Evolutionary conservation across 2,888 invertebrate species (phyloP), one percentile per base, ranked within the genome.

Genomic region (Ferrisia virgata): DNA sequence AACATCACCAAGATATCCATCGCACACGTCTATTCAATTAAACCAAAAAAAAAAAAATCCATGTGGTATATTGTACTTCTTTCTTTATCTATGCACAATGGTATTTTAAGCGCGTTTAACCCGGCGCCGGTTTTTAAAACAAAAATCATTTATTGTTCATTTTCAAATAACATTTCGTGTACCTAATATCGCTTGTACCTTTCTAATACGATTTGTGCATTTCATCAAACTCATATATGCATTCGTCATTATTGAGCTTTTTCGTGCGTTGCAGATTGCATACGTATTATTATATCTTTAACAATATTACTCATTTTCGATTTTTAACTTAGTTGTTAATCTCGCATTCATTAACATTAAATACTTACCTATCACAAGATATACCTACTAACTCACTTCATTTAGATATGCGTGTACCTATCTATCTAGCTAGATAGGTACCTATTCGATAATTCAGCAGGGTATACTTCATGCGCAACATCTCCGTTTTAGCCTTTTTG

Each of bases 91-190:
- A 76, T 76, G 18, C 72, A 76, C 72, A 9, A 64, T 2, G 11
- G 22, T 69, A 76, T 76, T 76, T 76, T 76, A 76, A 76, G 72
- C 72, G 72, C 22, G 72, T 76, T 36, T 76, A 76, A 76, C 72
- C 33, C 72, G 31, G 15, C 33, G 36, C 33, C 15, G 72, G 13
- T 18, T 6, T 22, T 0, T 8, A 9, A 33, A 33, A 72, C 15
- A 28, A 31, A 11, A 5, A 5, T 53, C 18, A 2, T 64, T 64
- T 36, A 36, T 8, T 6, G 8, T 36, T 36, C 36, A 8, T 36
- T 36, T 36, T 8, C 36, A 36, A 8, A 36, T 53, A 53, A 53
- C 53, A 53, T 53, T 53, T 53, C n/a, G n/a, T n/a, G n/a, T n/a
- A n/a, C n/a, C n/a, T 53, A 22, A 22, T 53, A 22, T 53, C 13